These are phyloP conservation scores for Eledona agricola DNA, from an alignment of 2,888 invertebrate species.

Conservation along the genomic window DNA sequence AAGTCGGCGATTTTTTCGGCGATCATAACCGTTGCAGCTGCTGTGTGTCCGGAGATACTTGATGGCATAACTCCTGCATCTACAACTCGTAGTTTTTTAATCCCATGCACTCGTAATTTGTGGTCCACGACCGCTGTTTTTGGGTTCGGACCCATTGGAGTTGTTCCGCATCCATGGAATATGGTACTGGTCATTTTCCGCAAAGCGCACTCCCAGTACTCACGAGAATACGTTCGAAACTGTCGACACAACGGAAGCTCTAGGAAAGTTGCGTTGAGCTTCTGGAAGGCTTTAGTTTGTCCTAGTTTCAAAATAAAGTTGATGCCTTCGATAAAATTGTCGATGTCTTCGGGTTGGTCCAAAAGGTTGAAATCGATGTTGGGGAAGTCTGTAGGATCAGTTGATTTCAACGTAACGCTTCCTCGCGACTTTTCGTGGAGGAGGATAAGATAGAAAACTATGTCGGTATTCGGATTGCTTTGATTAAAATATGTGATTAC, in stretches of 20 bases:
- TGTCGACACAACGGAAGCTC: slow-evolving; percentile 66
- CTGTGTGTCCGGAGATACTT: slow-evolving; percentile 72
- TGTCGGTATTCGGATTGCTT: slow-evolving; percentile 2
- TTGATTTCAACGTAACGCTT: slow-evolving; percentile 61
- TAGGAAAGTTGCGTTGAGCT: slow-evolving; percentile 68
- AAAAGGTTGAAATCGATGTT: slow-evolving; percentile 69
- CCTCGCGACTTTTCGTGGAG: slow-evolving; percentile 67
- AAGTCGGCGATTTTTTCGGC: slow-evolving; percentile 74
- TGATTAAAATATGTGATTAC: background rate
- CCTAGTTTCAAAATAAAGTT: slow-evolving; percentile 62
- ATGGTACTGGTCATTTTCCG: slow-evolving; percentile 69
- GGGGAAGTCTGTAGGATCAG: slow-evolving; percentile 68
- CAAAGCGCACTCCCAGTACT: slow-evolving; percentile 72
- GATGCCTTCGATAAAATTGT: slow-evolving; percentile 65
- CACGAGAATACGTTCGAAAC: slow-evolving; percentile 65
- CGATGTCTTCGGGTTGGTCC: slow-evolving; percentile 54
- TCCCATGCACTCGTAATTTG: slow-evolving; percentile 69
- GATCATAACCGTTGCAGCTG: slow-evolving; percentile 74
- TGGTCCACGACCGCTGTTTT: slow-evolving; percentile 70
- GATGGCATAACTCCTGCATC: slow-evolving; percentile 75
- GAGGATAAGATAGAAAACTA: slow-evolving; percentile 62
- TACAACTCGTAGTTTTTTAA: slow-evolving; percentile 69
- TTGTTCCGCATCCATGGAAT: slow-evolving; percentile 74
- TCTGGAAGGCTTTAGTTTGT: slow-evolving; percentile 61
- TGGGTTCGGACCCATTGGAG: slow-evolving; percentile 73